Conservation (phyloP, 2,888 invertebrate genomes). For the Sepiola atlantica region DNA sequence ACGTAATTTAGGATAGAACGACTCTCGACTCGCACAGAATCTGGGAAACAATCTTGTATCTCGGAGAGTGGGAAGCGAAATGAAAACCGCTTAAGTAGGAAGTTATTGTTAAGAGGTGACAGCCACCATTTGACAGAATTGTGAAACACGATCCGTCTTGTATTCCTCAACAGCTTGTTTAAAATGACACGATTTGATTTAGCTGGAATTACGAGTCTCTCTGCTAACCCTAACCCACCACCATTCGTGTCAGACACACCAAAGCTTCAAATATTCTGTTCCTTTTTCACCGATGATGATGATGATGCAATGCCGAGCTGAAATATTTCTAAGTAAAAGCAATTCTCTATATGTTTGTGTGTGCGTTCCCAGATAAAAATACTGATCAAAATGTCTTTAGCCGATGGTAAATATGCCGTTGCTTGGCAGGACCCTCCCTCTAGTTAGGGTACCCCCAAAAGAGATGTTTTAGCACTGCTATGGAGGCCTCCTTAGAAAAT, state of each 20-base stretch:
- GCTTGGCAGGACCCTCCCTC: too few relatives aligned
- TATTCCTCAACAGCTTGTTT: not conserved
- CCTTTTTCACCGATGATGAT: not conserved
- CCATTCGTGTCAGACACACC: not conserved
- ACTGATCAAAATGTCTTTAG: too few relatives aligned
- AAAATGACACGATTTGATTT: not conserved
- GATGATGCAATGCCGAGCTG: too few relatives aligned
- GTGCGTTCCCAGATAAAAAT: too few relatives aligned
- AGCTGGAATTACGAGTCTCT: not conserved
- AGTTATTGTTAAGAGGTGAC: not conserved
- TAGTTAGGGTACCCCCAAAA: too few relatives aligned
- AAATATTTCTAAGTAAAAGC: too few relatives aligned
- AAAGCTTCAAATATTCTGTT: not conserved
- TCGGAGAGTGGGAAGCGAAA: not conserved
- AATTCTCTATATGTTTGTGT: too few relatives aligned
- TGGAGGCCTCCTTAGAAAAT: too few relatives aligned
- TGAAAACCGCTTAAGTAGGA: not conserved
- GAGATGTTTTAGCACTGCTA: too few relatives aligned
- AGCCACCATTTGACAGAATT: not conserved
- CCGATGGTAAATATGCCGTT: too few relatives aligned
- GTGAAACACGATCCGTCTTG: not conserved
- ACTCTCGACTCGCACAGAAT: not conserved
- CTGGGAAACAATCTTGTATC: not conserved
- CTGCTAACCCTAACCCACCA: not conserved
- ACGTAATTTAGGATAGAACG: not conserved